Conservation (phyloP, 2,113 vertebrate genomes). For the Muntiacus muntjak region DNA sequence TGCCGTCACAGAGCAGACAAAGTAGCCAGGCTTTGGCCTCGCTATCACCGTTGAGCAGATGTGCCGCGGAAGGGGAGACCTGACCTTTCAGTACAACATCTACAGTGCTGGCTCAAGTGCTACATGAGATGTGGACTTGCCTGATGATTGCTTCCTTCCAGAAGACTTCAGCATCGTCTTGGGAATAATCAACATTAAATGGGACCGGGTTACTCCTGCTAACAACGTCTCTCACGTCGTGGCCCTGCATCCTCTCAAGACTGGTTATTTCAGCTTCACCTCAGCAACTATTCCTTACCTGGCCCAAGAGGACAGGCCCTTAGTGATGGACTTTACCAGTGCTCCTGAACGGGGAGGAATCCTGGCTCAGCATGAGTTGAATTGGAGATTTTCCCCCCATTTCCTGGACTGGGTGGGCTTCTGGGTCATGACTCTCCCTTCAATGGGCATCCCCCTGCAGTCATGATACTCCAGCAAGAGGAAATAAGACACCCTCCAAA, state of each 20-base stretch:
- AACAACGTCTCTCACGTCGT: not conserved
- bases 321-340: conserved; percentile 83
- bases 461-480: conserved; percentile 97
- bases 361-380: conserved; percentile 93
- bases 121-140: not conserved
- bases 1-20: not conserved
- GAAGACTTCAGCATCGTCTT: not conserved
- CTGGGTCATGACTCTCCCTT: conserved; percentile 95
- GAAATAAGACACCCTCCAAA: conserved; percentile 92
- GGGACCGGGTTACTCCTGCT: not conserved
- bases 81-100: not conserved
- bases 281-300: not conserved
- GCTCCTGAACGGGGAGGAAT: conserved; percentile 95
- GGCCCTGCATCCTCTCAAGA: not conserved
- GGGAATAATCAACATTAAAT: not conserved
- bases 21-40: not conserved
- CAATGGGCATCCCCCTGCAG: conserved; percentile 94
- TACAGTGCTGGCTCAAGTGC: not conserved
- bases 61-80: not conserved
- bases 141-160: not conserved
- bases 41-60: not conserved
- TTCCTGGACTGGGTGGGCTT: conserved; percentile 97
- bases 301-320: not conserved
- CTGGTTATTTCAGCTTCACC: not conserved
- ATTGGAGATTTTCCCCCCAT: conserved; percentile 94